Base-by-base conservation (phyloP, 2,797 vertebrate species). In the Hemibagrus guttatus region DNA sequence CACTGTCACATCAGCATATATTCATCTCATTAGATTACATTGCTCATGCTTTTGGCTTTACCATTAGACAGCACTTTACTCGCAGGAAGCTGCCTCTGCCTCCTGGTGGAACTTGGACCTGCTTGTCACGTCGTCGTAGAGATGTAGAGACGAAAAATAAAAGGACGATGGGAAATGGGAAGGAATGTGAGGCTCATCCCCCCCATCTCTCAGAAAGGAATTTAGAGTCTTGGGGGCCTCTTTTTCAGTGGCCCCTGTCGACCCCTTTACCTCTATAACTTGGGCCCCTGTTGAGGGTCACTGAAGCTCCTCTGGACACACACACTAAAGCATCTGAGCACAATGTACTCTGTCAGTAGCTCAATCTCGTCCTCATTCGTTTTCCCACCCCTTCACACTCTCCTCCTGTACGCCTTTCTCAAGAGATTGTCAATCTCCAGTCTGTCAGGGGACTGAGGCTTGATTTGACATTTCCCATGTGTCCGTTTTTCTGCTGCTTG, bases 211-310 rank as follows among this genome's bases (percentile, higher is more conserved):
- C 26, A 23, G 39, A 74, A 83, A 83, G 81, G 54, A 84, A 74
- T 84, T 84, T 49, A 26, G 26, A n/a, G 39, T 85, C 74, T 82
- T 81, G 35, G 35, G 12, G 59, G n/a, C 59, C 71, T 59, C 86
- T 87, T 85, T 66, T 59, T 63, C 61, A 12, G 49, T 88, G 68
- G 75, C 78, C 76, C 89, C 83, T 79, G 86, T 74, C 71, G 85
- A 93, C 91, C 90, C 82, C 84, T 89, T 81, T 85, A 80, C 85
- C 89, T 85, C 80, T 90, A 86, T 88, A 93, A 93, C 93, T 89
- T 91, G 90, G 89, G 81, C 89, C 90, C 89, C 89, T 56, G 91
- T 90, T 84, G 13, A 89, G 91, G 92, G 91, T 93, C 91, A 89
- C 3, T 31, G 42, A 66, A 84, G 80, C 86, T 88, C 87, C 87